Evolutionary conservation across 2,888 invertebrate species (phyloP).

Genomic region (Phengaris alcon): DNA sequence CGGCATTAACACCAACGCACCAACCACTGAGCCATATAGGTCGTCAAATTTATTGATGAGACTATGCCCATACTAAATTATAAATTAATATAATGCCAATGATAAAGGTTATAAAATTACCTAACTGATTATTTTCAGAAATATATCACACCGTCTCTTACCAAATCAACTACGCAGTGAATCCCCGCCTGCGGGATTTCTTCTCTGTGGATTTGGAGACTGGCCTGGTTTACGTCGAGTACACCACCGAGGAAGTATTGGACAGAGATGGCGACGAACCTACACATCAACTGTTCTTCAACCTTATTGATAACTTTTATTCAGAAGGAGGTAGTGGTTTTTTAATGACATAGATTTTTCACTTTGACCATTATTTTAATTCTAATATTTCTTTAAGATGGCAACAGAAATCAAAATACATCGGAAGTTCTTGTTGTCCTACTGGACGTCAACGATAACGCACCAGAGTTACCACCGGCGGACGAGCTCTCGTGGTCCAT

Average conservation of each 20-base stretch:
- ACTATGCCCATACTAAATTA: too few species aligned
- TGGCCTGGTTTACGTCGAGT: conserved; percentile 69
- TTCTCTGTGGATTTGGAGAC: conserved; percentile 72
- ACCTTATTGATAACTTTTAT: conserved; percentile 75
- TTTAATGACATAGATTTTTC: background rate
- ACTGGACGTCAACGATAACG: conserved; percentile 81
- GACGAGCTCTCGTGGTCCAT: conserved; percentile 52
- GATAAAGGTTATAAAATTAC: too few species aligned
- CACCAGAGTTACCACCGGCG: conserved; percentile 69
- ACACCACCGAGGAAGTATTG: conserved; percentile 62
- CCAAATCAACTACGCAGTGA: conserved; percentile 70
- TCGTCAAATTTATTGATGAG: too few species aligned
- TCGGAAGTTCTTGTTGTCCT: conserved; percentile 70
- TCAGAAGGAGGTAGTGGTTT: conserved; percentile 58
- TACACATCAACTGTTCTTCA: conserved; percentile 68
- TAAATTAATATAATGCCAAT: too few species aligned
- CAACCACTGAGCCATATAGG: too few species aligned
- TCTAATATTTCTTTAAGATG: conserved; percentile 48
- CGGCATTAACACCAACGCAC: too few species aligned
- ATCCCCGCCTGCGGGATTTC: conserved; percentile 63
- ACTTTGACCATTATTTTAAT: background rate
- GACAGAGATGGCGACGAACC: conserved; percentile 75
- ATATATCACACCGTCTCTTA: conserved; percentile 77
- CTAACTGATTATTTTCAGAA: conserved; percentile 44
- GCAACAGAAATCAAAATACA: conserved; percentile 57